A percentile compares a stretch with the other conserved stretches of the same genome.
Evolutionary conservation across 2,113 vertebrate species (phyloP).

Genomic region (Arizona elegans): DNA sequence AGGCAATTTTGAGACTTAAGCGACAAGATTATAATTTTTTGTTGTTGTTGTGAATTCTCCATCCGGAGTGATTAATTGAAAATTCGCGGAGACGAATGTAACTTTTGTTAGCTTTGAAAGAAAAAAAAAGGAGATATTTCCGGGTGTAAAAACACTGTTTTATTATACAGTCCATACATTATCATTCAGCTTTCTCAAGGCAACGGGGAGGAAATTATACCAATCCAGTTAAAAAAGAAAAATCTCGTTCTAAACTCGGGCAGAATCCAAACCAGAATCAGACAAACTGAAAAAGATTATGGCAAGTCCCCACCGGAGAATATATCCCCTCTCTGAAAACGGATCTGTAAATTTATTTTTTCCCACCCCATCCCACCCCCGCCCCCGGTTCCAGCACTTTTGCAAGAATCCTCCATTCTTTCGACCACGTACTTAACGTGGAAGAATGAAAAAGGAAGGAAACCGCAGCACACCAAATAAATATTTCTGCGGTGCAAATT

Average conservation of each 20-base stretch:
- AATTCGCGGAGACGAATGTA: not conserved
- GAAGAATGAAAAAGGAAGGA: not conserved
- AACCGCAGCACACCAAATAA: not conserved
- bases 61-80: not conserved
- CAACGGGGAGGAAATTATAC: not conserved
- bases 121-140: not conserved
- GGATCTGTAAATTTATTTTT: not conserved
- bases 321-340: not conserved
- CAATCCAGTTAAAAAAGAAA: not conserved
- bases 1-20: not conserved
- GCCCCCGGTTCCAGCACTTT: not conserved
- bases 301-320: not conserved
- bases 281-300: not conserved
- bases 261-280: not conserved
- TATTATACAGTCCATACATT: not conserved
- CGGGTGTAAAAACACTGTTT: not conserved
- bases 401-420: not conserved
- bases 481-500: not conserved
- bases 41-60: not conserved
- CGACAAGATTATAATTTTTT: not conserved
- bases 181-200: not conserved
- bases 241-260: not conserved
- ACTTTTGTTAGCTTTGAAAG: not conserved
- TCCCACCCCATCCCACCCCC: no score
- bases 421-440: not conserved